Percentiles rank a stretch among this genome's conserved stretches.
These are phyloP conservation scores for Hyposmocoma kahamanoa DNA, from an alignment of 1,140 invertebrate species.

Conservation along the genomic window DNA sequence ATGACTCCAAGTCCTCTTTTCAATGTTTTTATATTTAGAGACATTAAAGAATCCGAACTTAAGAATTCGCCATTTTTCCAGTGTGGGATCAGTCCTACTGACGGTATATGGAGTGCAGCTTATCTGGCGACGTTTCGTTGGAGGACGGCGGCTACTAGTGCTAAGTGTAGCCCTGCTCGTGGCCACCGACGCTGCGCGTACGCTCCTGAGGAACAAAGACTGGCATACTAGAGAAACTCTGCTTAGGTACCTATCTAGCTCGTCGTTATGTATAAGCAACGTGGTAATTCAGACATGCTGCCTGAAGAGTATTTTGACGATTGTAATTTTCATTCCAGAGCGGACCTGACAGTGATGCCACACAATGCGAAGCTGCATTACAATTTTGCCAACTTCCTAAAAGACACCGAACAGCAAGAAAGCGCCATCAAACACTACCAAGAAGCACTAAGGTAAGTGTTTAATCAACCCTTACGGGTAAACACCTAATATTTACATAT, in stretches of 20 bases:
- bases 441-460: conserved; percentile 84
- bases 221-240: conserved; percentile 86
- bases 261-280: no score
- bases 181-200: conserved; percentile 78
- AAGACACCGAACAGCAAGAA: conserved; percentile 81
- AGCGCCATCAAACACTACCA: conserved; percentile 86
- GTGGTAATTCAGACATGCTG: no score
- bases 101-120: conserved; percentile 78
- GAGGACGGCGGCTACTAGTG: conserved; percentile 40
- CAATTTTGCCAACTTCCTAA: conserved; percentile 91
- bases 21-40: no score
- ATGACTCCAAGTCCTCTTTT: no score
- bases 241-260: conserved; percentile 78
- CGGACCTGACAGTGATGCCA: conserved; percentile 85
- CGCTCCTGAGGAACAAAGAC: conserved; percentile 82
- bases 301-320: no score
- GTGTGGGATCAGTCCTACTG: conserved; percentile 80
- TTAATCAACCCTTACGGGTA: neutral
- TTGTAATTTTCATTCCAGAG: conserved; percentile 74
- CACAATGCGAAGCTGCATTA: conserved; percentile 94
- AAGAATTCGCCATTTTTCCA: conserved; percentile 51
- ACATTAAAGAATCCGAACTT: no score
- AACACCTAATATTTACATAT: no score
- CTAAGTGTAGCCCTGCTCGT: conserved; percentile 74
- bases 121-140: conserved; percentile 72